Conservation (phyloP, 2,797 vertebrate genomes). For the Emydoidea blandingii region DNA sequence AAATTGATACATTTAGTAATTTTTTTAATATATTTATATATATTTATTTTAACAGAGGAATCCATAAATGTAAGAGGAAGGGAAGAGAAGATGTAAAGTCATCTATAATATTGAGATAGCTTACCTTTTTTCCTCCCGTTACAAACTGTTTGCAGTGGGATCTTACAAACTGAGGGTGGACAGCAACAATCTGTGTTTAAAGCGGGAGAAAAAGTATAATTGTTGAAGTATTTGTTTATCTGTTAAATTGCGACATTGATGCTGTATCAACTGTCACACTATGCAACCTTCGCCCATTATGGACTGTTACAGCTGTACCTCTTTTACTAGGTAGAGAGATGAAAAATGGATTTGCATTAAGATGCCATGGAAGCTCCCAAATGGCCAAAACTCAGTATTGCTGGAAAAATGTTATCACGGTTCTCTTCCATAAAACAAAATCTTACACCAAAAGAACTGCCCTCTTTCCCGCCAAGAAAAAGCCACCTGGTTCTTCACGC, state of each 20-base stretch:
- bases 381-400: not conserved
- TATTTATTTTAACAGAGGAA: not conserved
- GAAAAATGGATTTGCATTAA: not conserved
- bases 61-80: not conserved
- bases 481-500: not conserved
- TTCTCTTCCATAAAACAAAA: not conserved
- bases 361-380: not conserved
- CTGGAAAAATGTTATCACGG: not conserved
- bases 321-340: not conserved
- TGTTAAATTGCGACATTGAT: not conserved
- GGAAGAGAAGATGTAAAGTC: not conserved
- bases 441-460: fast-evolving
- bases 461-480: not conserved
- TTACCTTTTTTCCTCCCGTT: slow-evolving; percentile 97
- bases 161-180: slow-evolving; percentile 94
- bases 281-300: not conserved
- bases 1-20: not conserved
- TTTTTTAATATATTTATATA: not conserved
- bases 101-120: not conserved
- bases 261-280: not conserved
- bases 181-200: slow-evolving; percentile 85
- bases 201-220: not conserved
- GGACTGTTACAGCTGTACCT: not conserved
- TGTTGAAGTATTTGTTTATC: not conserved
- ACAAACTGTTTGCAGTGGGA: slow-evolving; percentile 98